Base-by-base conservation (phyloP, 2,797 vertebrate genomes). In the Parauchenoglanis punctatus region DNA sequence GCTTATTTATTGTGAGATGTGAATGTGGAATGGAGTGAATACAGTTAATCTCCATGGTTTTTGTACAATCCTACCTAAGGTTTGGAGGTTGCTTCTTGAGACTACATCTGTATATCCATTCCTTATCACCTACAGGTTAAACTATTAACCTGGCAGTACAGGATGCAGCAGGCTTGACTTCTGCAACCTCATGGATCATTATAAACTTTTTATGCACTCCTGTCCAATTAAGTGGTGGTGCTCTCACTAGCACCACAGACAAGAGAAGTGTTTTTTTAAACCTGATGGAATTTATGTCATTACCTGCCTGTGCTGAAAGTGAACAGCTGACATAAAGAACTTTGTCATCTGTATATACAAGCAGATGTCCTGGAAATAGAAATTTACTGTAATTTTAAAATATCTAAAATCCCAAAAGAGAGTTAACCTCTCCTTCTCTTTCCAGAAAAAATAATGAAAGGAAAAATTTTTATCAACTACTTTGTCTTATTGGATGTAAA, bases 121-220 rank as follows among this genome's bases (percentile, higher is more conserved):
- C 76, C 56, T 68, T 61, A 59, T 59, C 63, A 83, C 85, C 76
- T 52, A 44, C 49, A 87, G 83, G 84, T 84, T 83, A 89, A 92
- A 81, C 49, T 90, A 93, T 93, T 92, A 93, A 94, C 92, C 91
- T 94, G 93, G 92, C 89, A 93, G 92, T 86, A 91, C 76, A 90
- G 90, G 90, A 83, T 90, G 89, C 86, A 88, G 91, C 86, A 78
- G 90, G 85, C 88, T 91, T 93, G 91, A 94, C 94, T 94, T 93
- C 90, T 90, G 84, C 92, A 91, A 93, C 93, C 28, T 23, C 76
- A 82, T 73, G 91, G 93, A 92, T 94, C 94, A 95, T 95, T 95
- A 95, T 94, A 93, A 94, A 94, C 89, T 94, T 94, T 92, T 94
- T 94, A 94, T 92, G 90, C 88, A 91, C 90, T 88, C 88, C 87